Percentiles rank a stretch among this genome's conserved stretches.
Conservation (phyloP, 2,113 vertebrate species). For the Callithrix jacchus region DNA sequence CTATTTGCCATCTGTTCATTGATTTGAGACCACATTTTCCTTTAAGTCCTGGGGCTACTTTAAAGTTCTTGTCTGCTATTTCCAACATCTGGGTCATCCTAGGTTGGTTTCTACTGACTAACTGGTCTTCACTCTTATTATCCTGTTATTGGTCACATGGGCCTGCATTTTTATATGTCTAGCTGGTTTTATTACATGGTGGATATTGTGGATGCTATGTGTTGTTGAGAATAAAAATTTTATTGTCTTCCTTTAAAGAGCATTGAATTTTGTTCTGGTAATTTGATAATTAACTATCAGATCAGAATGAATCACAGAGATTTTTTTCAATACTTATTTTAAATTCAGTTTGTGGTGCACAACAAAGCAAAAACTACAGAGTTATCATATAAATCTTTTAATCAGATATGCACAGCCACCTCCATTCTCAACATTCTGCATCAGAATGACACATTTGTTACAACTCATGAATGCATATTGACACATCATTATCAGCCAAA, state of each 20-base stretch:
- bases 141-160: not conserved
- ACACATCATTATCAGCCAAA: not conserved
- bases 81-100: not conserved
- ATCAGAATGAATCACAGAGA: not conserved
- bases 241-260: not conserved
- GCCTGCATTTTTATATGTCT: not conserved
- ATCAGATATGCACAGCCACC: not conserved
- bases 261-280: not conserved
- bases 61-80: not conserved
- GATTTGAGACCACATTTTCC: not conserved
- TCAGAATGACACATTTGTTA: not conserved
- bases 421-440: not conserved
- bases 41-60: not conserved
- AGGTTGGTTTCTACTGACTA: not conserved
- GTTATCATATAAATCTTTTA: not conserved
- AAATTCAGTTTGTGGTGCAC: not conserved
- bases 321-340: not conserved
- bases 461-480: not conserved
- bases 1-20: not conserved
- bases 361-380: not conserved
- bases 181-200: not conserved
- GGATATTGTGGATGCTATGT: not conserved
- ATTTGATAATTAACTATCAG: not conserved
- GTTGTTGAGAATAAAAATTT: not conserved
- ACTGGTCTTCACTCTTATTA: not conserved